Conservation (phyloP, 2,888 invertebrate genomes). For the Tholera decimalis region DNA sequence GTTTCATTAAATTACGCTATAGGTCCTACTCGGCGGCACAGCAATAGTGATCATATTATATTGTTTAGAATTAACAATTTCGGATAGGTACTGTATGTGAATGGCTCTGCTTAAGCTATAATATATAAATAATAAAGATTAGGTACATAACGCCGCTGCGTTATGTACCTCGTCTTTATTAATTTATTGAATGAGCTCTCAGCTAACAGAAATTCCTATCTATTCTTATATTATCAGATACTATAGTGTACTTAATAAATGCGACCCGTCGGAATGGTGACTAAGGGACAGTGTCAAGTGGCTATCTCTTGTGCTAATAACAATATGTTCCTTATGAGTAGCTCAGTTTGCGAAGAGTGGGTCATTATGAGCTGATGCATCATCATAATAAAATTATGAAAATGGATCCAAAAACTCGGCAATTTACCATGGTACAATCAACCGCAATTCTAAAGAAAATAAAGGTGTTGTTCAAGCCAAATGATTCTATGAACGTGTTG, state of each 20-base stretch:
- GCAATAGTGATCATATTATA: background rate
- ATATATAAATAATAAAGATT: too few species aligned
- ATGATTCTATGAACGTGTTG: background rate
- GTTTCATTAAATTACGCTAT: background rate
- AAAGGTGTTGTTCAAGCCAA: background rate
- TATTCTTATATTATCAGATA: background rate
- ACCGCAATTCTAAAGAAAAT: background rate
- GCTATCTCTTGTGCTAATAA: background rate
- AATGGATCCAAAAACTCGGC: background rate
- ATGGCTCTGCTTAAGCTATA: too few species aligned
- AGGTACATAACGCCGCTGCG: too few species aligned
- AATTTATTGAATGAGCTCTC: background rate
- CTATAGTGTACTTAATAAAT: slow-evolving; percentile 1
- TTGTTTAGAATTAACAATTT: background rate
- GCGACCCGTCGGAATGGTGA: slow-evolving; percentile 15
- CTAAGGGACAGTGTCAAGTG: slow-evolving; percentile 23
- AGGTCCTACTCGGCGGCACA: background rate
- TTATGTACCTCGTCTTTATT: too few species aligned
- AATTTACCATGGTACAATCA: background rate
- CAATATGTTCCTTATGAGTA: background rate
- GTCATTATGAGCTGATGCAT: background rate
- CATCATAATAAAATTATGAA: background rate
- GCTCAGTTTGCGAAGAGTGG: slow-evolving; percentile 8
- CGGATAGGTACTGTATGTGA: too few species aligned
- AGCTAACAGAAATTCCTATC: slow-evolving; percentile 5